Evolutionary conservation across 2,113 vertebrate genomes (phyloP), one percentile per base, ranked within the genome.

Genomic region (Craseonycteris thonglongyai): DNA sequence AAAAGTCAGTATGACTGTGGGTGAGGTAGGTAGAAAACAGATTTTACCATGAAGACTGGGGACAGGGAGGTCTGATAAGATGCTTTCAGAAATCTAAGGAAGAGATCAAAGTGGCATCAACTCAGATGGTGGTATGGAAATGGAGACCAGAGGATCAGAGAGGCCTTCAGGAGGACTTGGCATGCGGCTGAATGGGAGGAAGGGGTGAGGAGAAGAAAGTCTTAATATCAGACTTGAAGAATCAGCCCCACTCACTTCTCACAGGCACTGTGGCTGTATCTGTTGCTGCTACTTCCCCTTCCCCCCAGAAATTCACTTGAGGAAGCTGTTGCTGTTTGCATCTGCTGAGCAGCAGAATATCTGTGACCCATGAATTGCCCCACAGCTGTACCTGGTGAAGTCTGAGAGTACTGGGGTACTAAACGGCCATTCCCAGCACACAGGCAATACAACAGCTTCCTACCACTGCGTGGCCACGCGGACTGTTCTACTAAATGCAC

Each of bases 341-440:
- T 91, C 76, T 95, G 93, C 47, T 91, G 6, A 30, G 19, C 45
- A 0, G 8, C 8, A 47, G 59, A 90, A 74, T 16, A 59, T 91
- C 92, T 91, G 75, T 72, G 80, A 95, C 91, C 12, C 3, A 0
- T 19, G n/a, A 69, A 58, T 59, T 88, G 7, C 51, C 35, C 51
- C 2, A 0, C 0, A 10, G 1, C n/a, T 65, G 9, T 14, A 69
- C 2, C 0, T 4, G 19, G 24, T 9, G 42, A 1, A 0, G 22
- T 54, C 40, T 13, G 22, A 38, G 76, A 78, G 21, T 12, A 47
- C 2, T 47, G 15, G 35, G 9, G 33, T 24, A 30, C 24, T 26
- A 42, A 33, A 59, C 45, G 11, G 58, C 10, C 33, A 13, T 19
- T 15, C 5, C 40, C 14, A 26, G 7, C 35, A 47, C 5, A 4